Evolutionary conservation across 2,888 invertebrate genomes (phyloP).

Genomic region (Euzophera pinguis): DNA sequence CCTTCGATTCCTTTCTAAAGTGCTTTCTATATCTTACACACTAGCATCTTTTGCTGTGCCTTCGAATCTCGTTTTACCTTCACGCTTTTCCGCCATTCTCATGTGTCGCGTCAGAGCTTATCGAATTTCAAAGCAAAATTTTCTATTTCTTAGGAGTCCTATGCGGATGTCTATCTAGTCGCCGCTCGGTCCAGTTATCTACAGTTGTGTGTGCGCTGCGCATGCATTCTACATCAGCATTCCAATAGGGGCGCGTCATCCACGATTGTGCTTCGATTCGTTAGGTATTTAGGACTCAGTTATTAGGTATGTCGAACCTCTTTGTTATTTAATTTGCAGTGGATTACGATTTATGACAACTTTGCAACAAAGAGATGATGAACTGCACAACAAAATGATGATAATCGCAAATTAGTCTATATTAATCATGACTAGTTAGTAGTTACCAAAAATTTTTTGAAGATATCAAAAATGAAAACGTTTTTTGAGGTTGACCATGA

Average conservation of each 20-base stretch:
- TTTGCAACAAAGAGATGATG: conserved; percentile 22
- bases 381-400: too few relatives aligned
- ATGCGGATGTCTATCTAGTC: conserved; percentile 41
- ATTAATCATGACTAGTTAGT: background rate
- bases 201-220: conserved; percentile 45
- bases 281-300: conserved; percentile 49
- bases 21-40: conserved; percentile 71
- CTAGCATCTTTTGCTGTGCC: conserved; percentile 36
- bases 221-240: conserved; percentile 68
- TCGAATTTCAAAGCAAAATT: conserved; percentile 45
- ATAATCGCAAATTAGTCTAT: conserved; percentile 28
- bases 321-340: conserved; percentile 42
- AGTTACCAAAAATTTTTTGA: conserved; percentile 38
- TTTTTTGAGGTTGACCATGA: too few relatives aligned
- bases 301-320: conserved; percentile 35
- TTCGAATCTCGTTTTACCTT: conserved; percentile 53
- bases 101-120: conserved; percentile 38
- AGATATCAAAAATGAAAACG: conserved; percentile 57
- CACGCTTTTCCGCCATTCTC: conserved; percentile 52
- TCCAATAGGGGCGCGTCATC: conserved; percentile 65
- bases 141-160: conserved; percentile 29
- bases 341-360: conserved; percentile 41
- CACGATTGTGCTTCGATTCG: conserved; percentile 52
- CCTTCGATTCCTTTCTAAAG: conserved; percentile 78
- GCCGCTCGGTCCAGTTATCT: conserved; percentile 47